Percentiles rank a stretch among this genome's conserved stretches.
These are phyloP conservation scores for Rhea americana DNA, from an alignment of 2,113 vertebrate species.

Conservation along the genomic window DNA sequence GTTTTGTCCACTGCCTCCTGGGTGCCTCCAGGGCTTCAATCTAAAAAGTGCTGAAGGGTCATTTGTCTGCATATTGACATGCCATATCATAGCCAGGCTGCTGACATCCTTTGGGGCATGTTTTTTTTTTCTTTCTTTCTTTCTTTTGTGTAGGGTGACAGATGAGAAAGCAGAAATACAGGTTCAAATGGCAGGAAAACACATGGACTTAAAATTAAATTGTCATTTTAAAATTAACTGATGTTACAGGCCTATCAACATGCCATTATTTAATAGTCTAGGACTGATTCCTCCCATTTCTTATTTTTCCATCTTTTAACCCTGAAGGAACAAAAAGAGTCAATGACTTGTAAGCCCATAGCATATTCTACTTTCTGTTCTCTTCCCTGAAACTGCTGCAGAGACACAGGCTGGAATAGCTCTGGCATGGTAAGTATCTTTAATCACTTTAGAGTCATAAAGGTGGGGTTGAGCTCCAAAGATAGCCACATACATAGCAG, in stretches of 20 bases:
- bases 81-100: not conserved
- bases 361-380: not conserved
- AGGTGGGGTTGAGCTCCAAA: not conserved
- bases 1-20: not conserved
- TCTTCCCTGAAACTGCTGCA: not conserved
- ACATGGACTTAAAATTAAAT: not conserved
- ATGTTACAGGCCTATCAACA: not conserved
- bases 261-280: not conserved
- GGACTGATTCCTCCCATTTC: not conserved
- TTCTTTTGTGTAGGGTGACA: not conserved
- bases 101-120: not conserved
- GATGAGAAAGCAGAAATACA: not conserved
- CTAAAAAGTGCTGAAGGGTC: not conserved
- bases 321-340: not conserved
- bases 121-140: not conserved
- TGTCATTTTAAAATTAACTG: conserved; percentile 7
- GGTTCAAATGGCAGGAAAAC: not conserved
- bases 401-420: not conserved
- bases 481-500: conserved; percentile 1
- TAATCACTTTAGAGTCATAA: not conserved
- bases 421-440: not conserved
- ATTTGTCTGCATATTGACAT: rapidly evolving
- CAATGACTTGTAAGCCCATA: not conserved
- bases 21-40: not conserved
- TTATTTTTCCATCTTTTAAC: not conserved